Base-by-base conservation (phyloP, 2,797 vertebrate species). In the Zenarchopterus dispar region DNA sequence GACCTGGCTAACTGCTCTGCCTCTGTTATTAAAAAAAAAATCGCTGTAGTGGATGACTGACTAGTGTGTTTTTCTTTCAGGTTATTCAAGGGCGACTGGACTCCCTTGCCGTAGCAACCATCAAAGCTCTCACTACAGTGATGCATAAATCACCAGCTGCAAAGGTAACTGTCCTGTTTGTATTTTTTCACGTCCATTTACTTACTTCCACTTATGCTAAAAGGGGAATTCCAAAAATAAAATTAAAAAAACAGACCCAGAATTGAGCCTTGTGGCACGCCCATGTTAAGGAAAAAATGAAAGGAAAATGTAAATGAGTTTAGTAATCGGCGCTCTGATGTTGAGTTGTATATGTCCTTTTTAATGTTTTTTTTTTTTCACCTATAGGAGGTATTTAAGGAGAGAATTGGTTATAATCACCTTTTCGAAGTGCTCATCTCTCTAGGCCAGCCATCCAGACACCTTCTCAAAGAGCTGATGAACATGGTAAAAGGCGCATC, bases 111-210 rank as follows among this genome's bases (percentile, higher is more conserved):
- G 93, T 98, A 26, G 95, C 96, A 36, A 95, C 97, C 50, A 99
- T 99, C 88, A 96, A 96, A 85, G 95, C 97, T 69, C 93, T 99
- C 73, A 99, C 96, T 43, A 97, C 96, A 54, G 95, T 99, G 79
- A 98, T 99, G 96, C 96, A 95, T 82, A 98, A 95, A 86, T 99
- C 97, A 51, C 98, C 97, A 26, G 96, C 96, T 86, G 97, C 98
- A 80, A 99, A 99, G 97, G 98, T 96, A 33, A 46, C 18, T 45
- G 7, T 42, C 42, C 13, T n/a, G 16, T 43, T n/a, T 26, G 1
- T 6, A 11, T 5, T 2, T 11, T 11, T 15, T 15, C 6, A 5
- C 15, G 21, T 23, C 22, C 1, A 15, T 23, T 47, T 47, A 21
- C 5, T 28, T 28, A 28, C 28, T 28, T 28, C 24, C 2, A 24